Percentiles rank a stretch among this genome's conserved stretches.
phyloP scores from a whole-genome alignment of 2,113 vertebrate species.

The Catagonus wagneri region DNA sequence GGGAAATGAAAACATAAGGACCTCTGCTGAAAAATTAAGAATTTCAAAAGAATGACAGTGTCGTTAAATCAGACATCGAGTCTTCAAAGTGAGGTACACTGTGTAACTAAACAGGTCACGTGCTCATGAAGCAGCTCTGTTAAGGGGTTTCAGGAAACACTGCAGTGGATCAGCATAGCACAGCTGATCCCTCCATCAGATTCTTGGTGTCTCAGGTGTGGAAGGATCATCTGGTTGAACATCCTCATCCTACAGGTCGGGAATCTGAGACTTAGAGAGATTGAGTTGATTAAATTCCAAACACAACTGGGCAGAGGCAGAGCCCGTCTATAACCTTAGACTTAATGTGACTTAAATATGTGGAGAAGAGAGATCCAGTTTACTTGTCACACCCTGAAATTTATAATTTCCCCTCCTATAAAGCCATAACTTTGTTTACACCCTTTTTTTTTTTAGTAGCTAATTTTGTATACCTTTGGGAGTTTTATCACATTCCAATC shows the following conservation, averaged over 20 bases:
- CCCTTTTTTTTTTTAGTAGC: not conserved
- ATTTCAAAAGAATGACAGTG: not conserved
- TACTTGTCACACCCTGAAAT: not conserved
- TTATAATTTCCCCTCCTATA: not conserved
- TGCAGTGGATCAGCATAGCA: not conserved
- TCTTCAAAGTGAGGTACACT: not conserved
- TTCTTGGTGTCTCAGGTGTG: not conserved
- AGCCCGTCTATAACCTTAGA: not conserved
- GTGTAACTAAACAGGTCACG: not conserved
- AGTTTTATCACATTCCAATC: not conserved
- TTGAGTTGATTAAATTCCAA: not conserved
- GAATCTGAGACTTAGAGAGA: not conserved
- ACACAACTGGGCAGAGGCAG: not conserved
- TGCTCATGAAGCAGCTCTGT: not conserved
- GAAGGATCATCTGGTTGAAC: not conserved
- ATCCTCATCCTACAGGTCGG: not conserved
- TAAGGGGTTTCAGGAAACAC: not conserved
- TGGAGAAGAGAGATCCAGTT: not conserved
- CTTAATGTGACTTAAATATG: not conserved
- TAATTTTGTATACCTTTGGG: not conserved
- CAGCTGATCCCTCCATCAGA: not conserved
- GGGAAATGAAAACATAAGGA: not conserved
- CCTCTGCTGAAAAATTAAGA: constrained; percentile 4
- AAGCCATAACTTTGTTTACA: not conserved
- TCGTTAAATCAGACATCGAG: not conserved